phyloP scores from a whole-genome alignment of 2,113 vertebrate species.

The Megaptera novaeangliae region DNA sequence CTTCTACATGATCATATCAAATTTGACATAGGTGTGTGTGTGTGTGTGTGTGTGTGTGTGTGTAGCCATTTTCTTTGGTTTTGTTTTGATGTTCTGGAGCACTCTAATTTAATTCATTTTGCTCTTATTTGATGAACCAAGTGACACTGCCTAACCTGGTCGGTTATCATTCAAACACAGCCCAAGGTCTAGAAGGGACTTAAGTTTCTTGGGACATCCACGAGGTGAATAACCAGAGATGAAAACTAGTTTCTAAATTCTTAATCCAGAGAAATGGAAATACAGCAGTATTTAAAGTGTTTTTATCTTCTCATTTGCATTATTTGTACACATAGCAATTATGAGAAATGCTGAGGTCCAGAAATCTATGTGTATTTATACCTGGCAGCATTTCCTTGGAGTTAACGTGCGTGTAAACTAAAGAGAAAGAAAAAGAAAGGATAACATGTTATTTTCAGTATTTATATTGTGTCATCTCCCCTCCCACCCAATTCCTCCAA shows the following conservation, averaged over 20 bases:
- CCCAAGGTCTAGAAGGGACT: neutral
- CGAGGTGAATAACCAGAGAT: neutral
- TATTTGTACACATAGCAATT: neutral
- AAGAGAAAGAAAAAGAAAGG: constrained; percentile 15
- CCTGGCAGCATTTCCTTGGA: neutral
- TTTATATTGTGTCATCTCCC: constrained; percentile 51
- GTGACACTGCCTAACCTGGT: neutral
- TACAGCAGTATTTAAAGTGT: neutral
- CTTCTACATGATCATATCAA: constrained; percentile 16
- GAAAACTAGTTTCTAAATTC: constrained; percentile 8
- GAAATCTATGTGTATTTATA: neutral
- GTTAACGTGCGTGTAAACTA: neutral
- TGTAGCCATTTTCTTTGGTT: constrained; percentile 36
- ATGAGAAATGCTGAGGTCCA: neutral
- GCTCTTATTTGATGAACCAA: constrained; percentile 7
- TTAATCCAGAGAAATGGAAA: neutral
- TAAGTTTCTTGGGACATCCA: neutral
- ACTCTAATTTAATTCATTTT: constrained; percentile 46
- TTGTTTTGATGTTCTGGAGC: neutral
- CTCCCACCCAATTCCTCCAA: constrained; percentile 64
- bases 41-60: neutral
- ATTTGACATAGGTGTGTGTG: neutral
- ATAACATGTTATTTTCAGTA: constrained; percentile 47
- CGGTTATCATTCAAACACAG: neutral
- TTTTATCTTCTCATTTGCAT: neutral